Evolutionary conservation across 2,888 invertebrate species (phyloP), one percentile per base, ranked within the genome.

Genomic region (Selenia dentaria): DNA sequence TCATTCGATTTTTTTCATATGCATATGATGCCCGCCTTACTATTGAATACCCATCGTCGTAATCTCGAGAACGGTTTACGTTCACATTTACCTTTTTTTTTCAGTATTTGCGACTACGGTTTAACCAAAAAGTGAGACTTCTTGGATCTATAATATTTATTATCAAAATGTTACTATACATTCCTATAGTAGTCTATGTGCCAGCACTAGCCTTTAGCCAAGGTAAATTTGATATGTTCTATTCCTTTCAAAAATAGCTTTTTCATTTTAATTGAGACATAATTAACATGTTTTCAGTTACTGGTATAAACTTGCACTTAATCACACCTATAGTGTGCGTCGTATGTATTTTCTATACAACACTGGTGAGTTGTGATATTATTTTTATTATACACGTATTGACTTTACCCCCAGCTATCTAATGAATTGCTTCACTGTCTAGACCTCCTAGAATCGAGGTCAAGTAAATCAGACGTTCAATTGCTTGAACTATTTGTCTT

Each of bases 311-410:
- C 62, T 88, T 96, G 18, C 96, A 96, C 83, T 83, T 95, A 54
- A 94, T 96, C 16, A 95, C 96, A 6, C 93, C 95, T 0, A 92
- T 95, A 13, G 96, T 96, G 1, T 96, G 96, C 76, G 81, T 95
- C 24, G 95, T 97, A n/a, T 97, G 97, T 85, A 97, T 97, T 58
- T 97, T 98, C 84, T 98, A 98, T 82, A 98, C 98, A 0, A 96
- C 97, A 49, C 78, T 96, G 78, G 96, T 96, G 88, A 94, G 94
- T 92, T 8, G 8, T 6, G 3, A 25, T 6, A 5, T 9, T 13
- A 9, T 12, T 6, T 4, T 20, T 6, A 5, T 9, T 13, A 9
- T 12, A 11, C 16, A 33, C 46, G 35, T 45, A 45, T 53, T 67
- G 67, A 67, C 70, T 53, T 62, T 58, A 61, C 62, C 51, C 61